Conservation (phyloP, 2,888 invertebrate species). For the Andrena bicolor region DNA sequence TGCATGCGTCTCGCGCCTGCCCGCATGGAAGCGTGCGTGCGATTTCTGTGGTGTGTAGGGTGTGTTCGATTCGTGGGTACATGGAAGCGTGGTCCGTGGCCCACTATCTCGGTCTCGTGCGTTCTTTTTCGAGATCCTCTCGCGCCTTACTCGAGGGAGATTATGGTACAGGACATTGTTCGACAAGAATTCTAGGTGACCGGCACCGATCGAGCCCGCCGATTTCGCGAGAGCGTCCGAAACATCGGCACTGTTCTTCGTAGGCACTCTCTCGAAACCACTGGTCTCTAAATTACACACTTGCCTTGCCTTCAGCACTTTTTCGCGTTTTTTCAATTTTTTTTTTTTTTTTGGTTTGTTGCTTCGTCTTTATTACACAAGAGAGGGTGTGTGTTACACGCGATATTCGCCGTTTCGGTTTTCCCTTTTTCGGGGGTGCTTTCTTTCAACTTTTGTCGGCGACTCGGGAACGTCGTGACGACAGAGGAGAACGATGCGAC, state of each 20-base stretch:
- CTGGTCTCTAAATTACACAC: slow-evolving; percentile 7
- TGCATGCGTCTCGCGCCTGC: slow-evolving; percentile 1
- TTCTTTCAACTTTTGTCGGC: background rate
- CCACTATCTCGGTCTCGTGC: slow-evolving; percentile 1
- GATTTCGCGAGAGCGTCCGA: slow-evolving; percentile 5
- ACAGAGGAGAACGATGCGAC: background rate
- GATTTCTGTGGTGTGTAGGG: background rate
- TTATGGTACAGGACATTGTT: slow-evolving; percentile 29
- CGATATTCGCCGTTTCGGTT: slow-evolving; percentile 34
- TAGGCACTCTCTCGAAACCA: slow-evolving; percentile 8
- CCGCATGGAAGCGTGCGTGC: background rate
- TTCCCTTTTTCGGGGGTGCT: background rate
- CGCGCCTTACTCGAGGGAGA: background rate
- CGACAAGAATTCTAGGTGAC: slow-evolving; percentile 24
- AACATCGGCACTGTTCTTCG: background rate
- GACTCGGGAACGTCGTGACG: slow-evolving; percentile 25
- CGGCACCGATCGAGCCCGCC: slow-evolving; percentile 5
- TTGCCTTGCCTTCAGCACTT: slow-evolving; percentile 62
- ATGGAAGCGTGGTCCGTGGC: slow-evolving; percentile 21
- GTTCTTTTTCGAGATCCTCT: slow-evolving; percentile 10
- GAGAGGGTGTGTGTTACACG: slow-evolving; percentile 25
- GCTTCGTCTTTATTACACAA: slow-evolving; percentile 43
- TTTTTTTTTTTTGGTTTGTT: slow-evolving; percentile 34
- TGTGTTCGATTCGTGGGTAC: background rate
- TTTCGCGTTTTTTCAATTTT: slow-evolving; percentile 46